Evolutionary conservation across 2,888 invertebrate genomes (phyloP), one percentile per base, ranked within the genome.

Genomic region (Tortricodes alternella): DNA sequence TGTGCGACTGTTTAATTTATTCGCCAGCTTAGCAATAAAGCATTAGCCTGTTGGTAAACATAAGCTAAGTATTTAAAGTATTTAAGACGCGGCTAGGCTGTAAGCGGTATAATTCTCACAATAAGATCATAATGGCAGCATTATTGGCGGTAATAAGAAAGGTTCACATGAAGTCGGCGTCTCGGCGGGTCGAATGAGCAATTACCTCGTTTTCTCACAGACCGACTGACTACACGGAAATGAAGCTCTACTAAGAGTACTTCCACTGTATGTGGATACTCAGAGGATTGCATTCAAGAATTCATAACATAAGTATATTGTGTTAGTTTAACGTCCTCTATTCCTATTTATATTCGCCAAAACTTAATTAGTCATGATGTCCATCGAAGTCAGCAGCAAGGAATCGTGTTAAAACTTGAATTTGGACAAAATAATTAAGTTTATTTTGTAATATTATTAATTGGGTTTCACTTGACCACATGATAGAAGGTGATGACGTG

Each of bases 191-290:
- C 78, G 78, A 78, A 72, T 71, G 76, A 83, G 83, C 84, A 85
- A 86, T 86, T 76, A 79, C 73, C 66, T 70, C 62, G 70, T 74
- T 80, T 85, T 87, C 84, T 77, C 83, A 82, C 73, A 76, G 66
- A 68, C 41, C 32, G 49, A 38, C 51, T 56, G 76, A 71, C 73
- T 73, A 74, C 71, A 72, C 72, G 76, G 78, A 80, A 82, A 78
- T 77, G 73, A 65, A 68, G 67, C 44, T 64, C 65, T 70, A 75
- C 71, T 71, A 77, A 65, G 65, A 64, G 62, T 62, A 61, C 63
- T 65, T 66, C 66, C 67, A 67, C 64, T 58, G 53, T 67, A 72
- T 68, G 65, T 57, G 63, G 66, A 61, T 62, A 64, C 66, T 57
- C 46, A 37, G 29, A 24, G 35, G 32, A 32, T 29, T 29, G 29